A percentile compares a stretch with the other conserved stretches of the same genome.
Conservation (phyloP, 2,113 vertebrate genomes). For the Numenius arquata region DNA sequence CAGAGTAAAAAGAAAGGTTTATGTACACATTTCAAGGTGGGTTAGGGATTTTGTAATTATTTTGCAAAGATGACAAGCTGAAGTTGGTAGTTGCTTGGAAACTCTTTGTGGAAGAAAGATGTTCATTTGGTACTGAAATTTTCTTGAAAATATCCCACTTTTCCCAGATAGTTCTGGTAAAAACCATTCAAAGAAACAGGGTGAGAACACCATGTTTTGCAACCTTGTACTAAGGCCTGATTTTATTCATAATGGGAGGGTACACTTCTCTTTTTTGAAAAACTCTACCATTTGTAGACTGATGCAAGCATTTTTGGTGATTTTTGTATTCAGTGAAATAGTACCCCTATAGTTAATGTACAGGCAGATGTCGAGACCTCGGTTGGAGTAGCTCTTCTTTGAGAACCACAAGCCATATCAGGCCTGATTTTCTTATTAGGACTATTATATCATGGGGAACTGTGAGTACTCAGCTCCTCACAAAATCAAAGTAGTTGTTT, state of each 20-base stretch:
- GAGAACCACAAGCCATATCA: background rate
- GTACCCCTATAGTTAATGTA: background rate
- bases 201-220: background rate
- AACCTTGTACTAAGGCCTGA: background rate
- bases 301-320: background rate
- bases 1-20: background rate
- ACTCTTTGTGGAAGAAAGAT: background rate
- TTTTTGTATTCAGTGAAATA: background rate
- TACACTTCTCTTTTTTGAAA: background rate
- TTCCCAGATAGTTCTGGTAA: background rate
- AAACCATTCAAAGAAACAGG: background rate
- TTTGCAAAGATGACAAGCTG: background rate
- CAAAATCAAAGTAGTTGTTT: slow-evolving; percentile 35
- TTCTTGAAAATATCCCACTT: background rate
- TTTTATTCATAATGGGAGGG: background rate
- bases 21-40: background rate
- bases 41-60: background rate
- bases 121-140: background rate
- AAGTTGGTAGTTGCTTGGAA: background rate
- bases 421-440: background rate
- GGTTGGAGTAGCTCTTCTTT: background rate
- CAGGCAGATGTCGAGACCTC: background rate
- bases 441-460: background rate
- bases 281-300: background rate
- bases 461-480: background rate